phyloP scores from a whole-genome alignment of 1,140 invertebrate genomes.

The Sesamia nonagrioides region DNA sequence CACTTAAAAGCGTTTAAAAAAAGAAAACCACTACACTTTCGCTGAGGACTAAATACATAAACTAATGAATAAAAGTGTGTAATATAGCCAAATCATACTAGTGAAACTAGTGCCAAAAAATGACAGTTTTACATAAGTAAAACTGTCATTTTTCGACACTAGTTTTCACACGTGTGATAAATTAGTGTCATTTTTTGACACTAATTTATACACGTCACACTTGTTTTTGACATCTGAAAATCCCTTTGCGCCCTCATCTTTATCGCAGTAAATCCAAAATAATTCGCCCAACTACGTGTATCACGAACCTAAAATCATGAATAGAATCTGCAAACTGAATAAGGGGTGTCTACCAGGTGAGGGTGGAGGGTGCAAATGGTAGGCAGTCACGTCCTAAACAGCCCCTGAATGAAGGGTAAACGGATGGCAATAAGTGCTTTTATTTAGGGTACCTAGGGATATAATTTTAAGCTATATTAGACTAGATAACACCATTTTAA shows the following conservation, averaged over 20 bases:
- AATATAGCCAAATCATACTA: too few species aligned
- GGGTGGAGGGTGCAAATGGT: slow-evolving; percentile 63
- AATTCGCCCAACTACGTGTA: not conserved
- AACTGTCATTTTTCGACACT: too few species aligned
- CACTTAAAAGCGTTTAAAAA: too few species aligned
- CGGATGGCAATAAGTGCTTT: slow-evolving; percentile 65
- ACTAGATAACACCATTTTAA: slow-evolving; percentile 3
- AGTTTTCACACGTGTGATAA: too few species aligned
- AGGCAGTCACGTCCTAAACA: slow-evolving; percentile 66
- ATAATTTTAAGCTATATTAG: slow-evolving; percentile 12
- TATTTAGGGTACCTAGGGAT: slow-evolving; percentile 55
- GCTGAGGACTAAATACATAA: too few species aligned
- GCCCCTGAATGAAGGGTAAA: slow-evolving; percentile 63
- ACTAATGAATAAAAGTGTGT: too few species aligned
- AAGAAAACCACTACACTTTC: too few species aligned
- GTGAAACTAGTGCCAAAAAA: too few species aligned
- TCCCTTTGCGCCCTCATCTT: not conserved
- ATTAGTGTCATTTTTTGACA: too few species aligned
- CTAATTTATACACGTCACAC: too few species aligned
- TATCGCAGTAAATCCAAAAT: not conserved
- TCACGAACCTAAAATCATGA: slow-evolving; percentile 46
- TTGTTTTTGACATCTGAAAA: not conserved
- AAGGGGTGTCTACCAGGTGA: slow-evolving; percentile 61
- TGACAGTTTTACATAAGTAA: too few species aligned
- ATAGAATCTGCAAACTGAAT: slow-evolving; percentile 66